Evolutionary conservation across 2,113 vertebrate genomes (phyloP).

Genomic region (Leiothrix lutea): DNA sequence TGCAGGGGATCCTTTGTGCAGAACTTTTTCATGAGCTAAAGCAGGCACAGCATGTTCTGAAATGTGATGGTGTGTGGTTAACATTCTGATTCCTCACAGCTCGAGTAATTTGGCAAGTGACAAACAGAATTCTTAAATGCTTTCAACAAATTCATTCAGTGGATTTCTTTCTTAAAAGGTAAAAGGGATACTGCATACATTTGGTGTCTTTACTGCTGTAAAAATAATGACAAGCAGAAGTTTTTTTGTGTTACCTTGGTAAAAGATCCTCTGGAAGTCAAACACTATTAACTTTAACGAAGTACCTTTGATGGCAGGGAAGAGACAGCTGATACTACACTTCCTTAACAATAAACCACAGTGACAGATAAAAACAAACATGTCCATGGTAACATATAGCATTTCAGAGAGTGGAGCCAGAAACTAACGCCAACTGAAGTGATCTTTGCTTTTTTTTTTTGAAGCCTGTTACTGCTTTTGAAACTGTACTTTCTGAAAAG

Average conservation of each 20-base stretch:
- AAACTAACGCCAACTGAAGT: slow-evolving; percentile 18
- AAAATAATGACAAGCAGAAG: slow-evolving; percentile 43
- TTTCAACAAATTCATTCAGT: neutral
- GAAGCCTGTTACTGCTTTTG: slow-evolving; percentile 21
- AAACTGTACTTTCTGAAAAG: slow-evolving; percentile 12
- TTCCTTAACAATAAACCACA: slow-evolving; percentile 79
- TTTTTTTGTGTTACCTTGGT: slow-evolving; percentile 46
- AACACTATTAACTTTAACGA: slow-evolving; percentile 79
- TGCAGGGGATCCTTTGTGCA: neutral
- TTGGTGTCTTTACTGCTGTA: slow-evolving; percentile 59
- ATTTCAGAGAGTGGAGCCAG: slow-evolving; percentile 62
- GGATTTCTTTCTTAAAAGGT: neutral
- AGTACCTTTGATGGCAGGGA: slow-evolving; percentile 72
- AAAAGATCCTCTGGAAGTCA: slow-evolving; percentile 70
- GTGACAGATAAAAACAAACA: slow-evolving; percentile 84
- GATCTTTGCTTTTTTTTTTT: slow-evolving; percentile 12
- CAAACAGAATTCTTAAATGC: neutral
- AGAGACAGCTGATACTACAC: slow-evolving; percentile 73
- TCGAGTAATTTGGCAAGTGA: neutral
- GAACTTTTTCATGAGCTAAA: rapidly evolving
- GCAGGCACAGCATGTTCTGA: neutral
- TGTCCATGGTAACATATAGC: slow-evolving; percentile 53
- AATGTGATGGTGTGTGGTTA: neutral
- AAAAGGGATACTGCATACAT: neutral
- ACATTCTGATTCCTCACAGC: neutral